A percentile compares a stretch with the other conserved stretches of the same genome.
phyloP scores from a whole-genome alignment of 2,113 vertebrate species.

The Synodontis membranacea region DNA sequence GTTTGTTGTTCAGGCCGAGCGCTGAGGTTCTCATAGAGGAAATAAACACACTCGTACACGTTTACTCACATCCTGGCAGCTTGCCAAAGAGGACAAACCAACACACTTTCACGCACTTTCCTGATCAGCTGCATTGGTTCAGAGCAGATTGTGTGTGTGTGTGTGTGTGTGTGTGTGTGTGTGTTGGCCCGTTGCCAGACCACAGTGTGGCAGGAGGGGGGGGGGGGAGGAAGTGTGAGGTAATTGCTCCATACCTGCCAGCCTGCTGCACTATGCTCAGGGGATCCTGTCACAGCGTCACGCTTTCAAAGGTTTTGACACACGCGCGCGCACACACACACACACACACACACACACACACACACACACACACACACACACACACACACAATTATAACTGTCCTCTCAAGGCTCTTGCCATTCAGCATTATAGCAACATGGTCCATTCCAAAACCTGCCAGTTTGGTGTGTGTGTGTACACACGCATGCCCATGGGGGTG shows the following conservation, averaged over 20 bases:
- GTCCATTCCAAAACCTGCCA: constrained; percentile 44
- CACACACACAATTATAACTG: constrained; percentile 54
- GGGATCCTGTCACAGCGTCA: constrained; percentile 51
- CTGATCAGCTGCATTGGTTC: constrained; percentile 24
- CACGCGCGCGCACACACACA: constrained; percentile 36
- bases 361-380: constrained; percentile 17
- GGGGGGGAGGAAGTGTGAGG: constrained; percentile 61
- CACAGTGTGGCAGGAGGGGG: neutral
- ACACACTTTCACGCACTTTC: constrained; percentile 29
- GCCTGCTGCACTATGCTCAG: constrained; percentile 51
- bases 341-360: constrained; percentile 17
- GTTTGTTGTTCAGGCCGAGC: constrained; percentile 18
- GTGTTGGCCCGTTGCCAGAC: constrained; percentile 40
- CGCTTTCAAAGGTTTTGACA: constrained; percentile 33
- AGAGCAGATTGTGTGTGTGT: constrained; percentile 18
- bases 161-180: constrained; percentile 29
- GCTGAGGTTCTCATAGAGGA: constrained; percentile 24
- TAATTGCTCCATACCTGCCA: constrained; percentile 74
- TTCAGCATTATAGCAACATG: constrained; percentile 42
- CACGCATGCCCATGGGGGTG: constrained; percentile 23
- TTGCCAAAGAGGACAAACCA: constrained; percentile 38
- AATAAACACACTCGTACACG: constrained; percentile 8
- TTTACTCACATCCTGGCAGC: constrained; percentile 8
- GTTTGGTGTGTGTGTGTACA: constrained; percentile 29
- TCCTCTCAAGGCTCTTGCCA: constrained; percentile 50